Conservation (phyloP, 2,113 vertebrate species). For the Atherinomorus stipes region DNA sequence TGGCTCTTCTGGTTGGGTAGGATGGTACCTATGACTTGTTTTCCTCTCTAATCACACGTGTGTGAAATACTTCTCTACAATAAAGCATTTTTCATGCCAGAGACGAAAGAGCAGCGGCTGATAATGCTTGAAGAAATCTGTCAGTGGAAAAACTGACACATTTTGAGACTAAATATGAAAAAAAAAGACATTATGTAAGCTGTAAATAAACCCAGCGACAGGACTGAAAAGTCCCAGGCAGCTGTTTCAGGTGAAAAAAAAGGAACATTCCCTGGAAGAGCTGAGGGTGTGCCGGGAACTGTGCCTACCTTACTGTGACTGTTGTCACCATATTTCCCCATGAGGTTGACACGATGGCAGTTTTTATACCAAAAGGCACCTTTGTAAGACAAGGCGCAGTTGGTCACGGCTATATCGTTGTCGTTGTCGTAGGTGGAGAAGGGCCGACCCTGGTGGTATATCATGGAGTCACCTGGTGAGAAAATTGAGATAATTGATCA, state of each 20-base stretch:
- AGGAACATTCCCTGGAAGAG: too few species aligned
- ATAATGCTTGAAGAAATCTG: too few species aligned
- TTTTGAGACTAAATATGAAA: too few species aligned
- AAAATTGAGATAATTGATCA: neutral
- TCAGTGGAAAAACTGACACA: too few species aligned
- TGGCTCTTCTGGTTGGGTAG: neutral
- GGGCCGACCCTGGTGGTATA: conserved; percentile 91
- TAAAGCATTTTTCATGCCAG: too few species aligned
- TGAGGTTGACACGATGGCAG: conserved; percentile 96
- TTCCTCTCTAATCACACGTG: too few species aligned
- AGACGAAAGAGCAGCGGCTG: too few species aligned
- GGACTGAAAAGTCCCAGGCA: too few species aligned
- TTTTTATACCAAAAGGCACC: conserved; percentile 99
- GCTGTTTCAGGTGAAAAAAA: too few species aligned
- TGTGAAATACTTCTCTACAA: too few species aligned
- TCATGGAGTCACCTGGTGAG: conserved; percentile 92
- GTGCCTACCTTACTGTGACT: conserved; percentile 93
- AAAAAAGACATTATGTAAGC: too few species aligned
- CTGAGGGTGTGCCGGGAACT: neutral
- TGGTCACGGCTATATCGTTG: conserved; percentile 95
- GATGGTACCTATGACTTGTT: neutral
- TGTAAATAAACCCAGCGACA: too few species aligned
- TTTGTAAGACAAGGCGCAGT: conserved; percentile 97
- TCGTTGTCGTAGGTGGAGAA: conserved; percentile 98
- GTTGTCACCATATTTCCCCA: conserved; percentile 92